Percentiles rank a stretch among this genome's conserved stretches.
phyloP scores from a whole-genome alignment of 2,888 invertebrate genomes.

The Synergus japonicus region DNA sequence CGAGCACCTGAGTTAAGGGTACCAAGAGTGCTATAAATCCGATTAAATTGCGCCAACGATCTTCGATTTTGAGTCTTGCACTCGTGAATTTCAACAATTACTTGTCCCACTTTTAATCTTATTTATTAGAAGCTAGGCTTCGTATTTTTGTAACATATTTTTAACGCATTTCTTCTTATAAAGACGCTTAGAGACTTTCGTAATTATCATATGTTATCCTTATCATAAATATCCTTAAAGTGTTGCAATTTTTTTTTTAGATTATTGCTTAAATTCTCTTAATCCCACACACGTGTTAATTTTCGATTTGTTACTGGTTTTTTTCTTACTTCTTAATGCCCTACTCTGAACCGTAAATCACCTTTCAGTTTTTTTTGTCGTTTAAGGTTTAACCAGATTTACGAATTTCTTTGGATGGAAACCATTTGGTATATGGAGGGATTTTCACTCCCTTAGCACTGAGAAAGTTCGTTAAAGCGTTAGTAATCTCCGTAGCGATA shows the following conservation, averaged over 20 bases:
- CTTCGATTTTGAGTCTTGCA: conserved; percentile 59
- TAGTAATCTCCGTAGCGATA: conserved; percentile 58
- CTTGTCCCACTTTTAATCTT: neutral
- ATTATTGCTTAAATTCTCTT: neutral
- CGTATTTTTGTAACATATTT: neutral
- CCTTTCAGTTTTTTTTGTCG: conserved; percentile 24
- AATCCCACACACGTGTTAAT: neutral
- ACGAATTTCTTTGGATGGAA: conserved; percentile 33
- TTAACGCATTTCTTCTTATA: neutral
- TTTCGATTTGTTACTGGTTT: neutral
- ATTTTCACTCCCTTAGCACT: conserved; percentile 47
- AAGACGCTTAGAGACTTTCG: no score
- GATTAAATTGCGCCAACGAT: conserved; percentile 67
- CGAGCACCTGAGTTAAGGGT: conserved; percentile 62
- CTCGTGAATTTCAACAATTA: conserved; percentile 19
- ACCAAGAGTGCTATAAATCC: conserved; percentile 67
- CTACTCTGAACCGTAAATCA: conserved; percentile 13
- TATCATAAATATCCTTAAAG: no score
- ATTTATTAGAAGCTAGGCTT: neutral
- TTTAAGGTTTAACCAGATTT: conserved; percentile 32
- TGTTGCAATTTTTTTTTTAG: neutral
- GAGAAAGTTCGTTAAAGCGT: conserved; percentile 60
- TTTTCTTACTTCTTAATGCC: neutral
- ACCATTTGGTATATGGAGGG: conserved; percentile 24
- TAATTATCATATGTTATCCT: no score